phyloP scores from a whole-genome alignment of 1,140 invertebrate species.

The Drosophila bifasciata region DNA sequence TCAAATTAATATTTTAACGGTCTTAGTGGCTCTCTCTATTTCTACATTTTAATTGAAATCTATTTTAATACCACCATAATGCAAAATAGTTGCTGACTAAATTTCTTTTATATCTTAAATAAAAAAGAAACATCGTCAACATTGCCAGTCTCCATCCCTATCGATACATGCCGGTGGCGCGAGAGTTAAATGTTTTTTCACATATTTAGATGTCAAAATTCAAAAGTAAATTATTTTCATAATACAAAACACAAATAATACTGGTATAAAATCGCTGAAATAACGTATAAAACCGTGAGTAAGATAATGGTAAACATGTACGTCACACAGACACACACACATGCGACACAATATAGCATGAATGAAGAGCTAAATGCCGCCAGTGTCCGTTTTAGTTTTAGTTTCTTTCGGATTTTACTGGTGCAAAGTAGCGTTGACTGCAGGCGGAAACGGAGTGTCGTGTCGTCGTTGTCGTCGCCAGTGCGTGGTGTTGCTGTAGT shows the following conservation, averaged over 20 bases:
- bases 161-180: slow-evolving; percentile 8
- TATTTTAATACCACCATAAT: no score
- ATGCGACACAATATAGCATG: slow-evolving; percentile 39
- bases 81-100: no score
- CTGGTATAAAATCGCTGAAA: not conserved
- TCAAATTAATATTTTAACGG: no score
- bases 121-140: not conserved
- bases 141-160: not conserved
- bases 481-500: slow-evolving; percentile 25
- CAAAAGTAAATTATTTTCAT: slow-evolving; percentile 1
- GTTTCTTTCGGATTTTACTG: slow-evolving; percentile 71
- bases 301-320: slow-evolving; percentile 29
- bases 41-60: no score
- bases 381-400: slow-evolving; percentile 34
- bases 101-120: no score
- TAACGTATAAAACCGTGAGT: slow-evolving; percentile 30
- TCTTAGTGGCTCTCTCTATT: no score
- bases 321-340: slow-evolving; percentile 29
- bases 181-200: slow-evolving; percentile 16
- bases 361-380: slow-evolving; percentile 54
- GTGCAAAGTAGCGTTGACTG: slow-evolving; percentile 64
- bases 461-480: slow-evolving; percentile 14
- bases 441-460: slow-evolving; percentile 21
- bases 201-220: slow-evolving; percentile 22
- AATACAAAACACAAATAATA: not conserved